These are phyloP conservation scores for Dipodomys spectabilis DNA, from an alignment of 2,113 vertebrate species.

Conservation along the genomic window DNA sequence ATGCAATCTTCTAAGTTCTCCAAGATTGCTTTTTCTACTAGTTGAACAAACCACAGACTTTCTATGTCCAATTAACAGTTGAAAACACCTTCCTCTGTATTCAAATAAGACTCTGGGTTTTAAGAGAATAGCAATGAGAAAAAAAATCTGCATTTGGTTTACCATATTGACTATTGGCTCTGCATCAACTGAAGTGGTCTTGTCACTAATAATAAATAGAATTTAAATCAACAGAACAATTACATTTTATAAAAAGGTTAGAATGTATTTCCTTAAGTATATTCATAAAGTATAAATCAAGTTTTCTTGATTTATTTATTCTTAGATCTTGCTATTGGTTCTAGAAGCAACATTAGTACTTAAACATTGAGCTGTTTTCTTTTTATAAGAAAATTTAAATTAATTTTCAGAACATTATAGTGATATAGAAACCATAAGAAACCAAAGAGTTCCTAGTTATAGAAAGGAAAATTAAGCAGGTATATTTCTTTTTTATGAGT, in stretches of 20 bases:
- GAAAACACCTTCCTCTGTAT: neutral
- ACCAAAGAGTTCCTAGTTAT: neutral
- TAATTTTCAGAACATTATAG: constrained; percentile 45
- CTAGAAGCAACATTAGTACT: neutral
- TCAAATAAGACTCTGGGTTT: constrained; percentile 9
- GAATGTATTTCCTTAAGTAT: constrained; percentile 28
- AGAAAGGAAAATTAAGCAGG: neutral
- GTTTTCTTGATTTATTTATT: neutral
- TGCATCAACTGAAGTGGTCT: neutral
- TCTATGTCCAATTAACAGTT: neutral
- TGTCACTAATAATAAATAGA: constrained; percentile 8
- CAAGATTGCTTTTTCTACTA: neutral
- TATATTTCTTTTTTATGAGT: neutral
- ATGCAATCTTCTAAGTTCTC: neutral
- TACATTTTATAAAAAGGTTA: constrained; percentile 19
- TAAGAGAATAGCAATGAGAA: constrained; percentile 45
- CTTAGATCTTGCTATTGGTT: constrained; percentile 34
- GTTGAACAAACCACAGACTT: neutral
- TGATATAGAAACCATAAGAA: constrained; percentile 28
- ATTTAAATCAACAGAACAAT: neutral
- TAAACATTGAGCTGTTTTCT: constrained; percentile 17
- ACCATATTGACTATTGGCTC: neutral
- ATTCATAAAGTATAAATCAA: constrained; percentile 9
- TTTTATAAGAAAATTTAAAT: constrained; percentile 19
- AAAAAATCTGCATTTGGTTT: constrained; percentile 14